A percentile compares a stretch with the other conserved stretches of the same genome.
Conservation (phyloP, 2,888 invertebrate genomes). For the Trichopoda pennipes region DNA sequence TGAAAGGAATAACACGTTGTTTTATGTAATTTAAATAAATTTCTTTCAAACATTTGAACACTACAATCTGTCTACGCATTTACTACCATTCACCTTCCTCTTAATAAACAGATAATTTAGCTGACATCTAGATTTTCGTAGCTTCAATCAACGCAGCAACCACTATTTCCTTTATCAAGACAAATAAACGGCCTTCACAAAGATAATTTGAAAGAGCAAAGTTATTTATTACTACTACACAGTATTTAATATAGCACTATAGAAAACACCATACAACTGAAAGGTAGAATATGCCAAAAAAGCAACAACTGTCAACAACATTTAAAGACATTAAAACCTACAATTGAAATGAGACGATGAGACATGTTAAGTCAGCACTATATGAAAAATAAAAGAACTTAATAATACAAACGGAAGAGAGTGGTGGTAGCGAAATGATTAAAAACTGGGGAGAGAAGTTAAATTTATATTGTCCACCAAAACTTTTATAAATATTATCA, state of each 20-base stretch:
- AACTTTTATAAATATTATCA: neutral
- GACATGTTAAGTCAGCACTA: neutral
- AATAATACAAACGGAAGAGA: neutral
- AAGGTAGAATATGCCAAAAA: neutral
- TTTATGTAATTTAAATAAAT: too few relatives aligned
- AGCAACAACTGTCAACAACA: neutral
- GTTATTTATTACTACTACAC: conserved; percentile 34
- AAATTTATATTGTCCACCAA: neutral
- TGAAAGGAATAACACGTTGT: too few relatives aligned
- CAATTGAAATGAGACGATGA: neutral
- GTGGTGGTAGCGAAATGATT: neutral
- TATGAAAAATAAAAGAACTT: neutral
- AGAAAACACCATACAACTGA: neutral
- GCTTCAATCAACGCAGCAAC: neutral
- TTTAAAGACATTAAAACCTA: neutral
- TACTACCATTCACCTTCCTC: neutral
- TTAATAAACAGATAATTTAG: neutral
- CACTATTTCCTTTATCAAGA: neutral
- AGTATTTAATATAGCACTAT: conserved; percentile 25
- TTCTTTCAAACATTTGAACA: neutral
- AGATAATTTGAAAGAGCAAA: neutral
- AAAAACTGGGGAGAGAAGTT: neutral
- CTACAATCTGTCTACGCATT: neutral
- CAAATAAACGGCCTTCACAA: conserved; percentile 17
- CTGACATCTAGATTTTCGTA: neutral